Base-by-base conservation (phyloP, 2,888 invertebrate genomes). In the Pterostichus madidus region DNA sequence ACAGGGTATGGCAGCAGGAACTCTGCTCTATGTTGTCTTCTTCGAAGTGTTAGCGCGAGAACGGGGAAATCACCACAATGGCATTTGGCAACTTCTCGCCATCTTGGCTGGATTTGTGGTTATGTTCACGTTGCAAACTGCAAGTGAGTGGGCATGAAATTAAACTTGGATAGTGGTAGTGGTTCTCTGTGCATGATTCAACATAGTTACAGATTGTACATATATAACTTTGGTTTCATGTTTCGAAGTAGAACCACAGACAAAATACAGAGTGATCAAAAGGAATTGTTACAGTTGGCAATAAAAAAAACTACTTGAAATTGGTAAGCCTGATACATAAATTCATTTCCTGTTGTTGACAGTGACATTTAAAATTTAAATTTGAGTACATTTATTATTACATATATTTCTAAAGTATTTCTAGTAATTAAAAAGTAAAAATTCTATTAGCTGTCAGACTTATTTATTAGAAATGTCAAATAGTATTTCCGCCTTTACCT, bases 41-140 rank as follows among this genome's bases (percentile, higher is more conserved):
- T 95, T 96, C 89, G 96, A 96, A 89, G 94, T 96, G n/a, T 90
- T 96, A 13, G 94, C 95, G 5, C 91, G 95, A 84, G 95, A 96
- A 86, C 90, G 92, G 31, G 91, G 91, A 84, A 93, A 92, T 87
- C 90, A 90, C 49, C 92, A 92, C 86, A 91, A 91, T 83, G 93
- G 93, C 11, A 87, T 93, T 49, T 90, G 91, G 83, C 93, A 93
- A 86, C 88, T 93, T 17, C 86, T 91, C 3, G 92, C 93, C 44
- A 93, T 93, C 84, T 87, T 93, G 84, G 87, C 90, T 15, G 93
- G 93, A 77, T 93, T 93, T 87, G 88, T 89, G 85, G 90, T 92
- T 84, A 93, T 93, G 93, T 90, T 93, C 85, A 90, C 89, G 56
- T 90, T 92, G 84, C 92, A 91, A 85, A 86, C 88, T 53, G 83